Percentiles rank a stretch among this genome's conserved stretches.
These are phyloP conservation scores for Dryas iulia DNA, from an alignment of 1,140 invertebrate genomes.

Conservation along the genomic window DNA sequence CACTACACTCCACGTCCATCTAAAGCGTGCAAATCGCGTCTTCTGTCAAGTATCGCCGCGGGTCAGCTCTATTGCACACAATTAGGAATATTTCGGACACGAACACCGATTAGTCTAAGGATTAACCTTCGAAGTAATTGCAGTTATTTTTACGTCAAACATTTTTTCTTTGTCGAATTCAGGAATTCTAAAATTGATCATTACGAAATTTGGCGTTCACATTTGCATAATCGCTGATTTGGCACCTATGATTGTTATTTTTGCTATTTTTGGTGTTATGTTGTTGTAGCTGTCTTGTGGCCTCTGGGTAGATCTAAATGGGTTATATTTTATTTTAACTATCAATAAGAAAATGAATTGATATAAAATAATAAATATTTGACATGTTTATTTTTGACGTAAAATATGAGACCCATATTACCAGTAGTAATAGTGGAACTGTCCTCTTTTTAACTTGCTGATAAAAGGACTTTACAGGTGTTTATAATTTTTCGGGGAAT, in stretches of 20 bases:
- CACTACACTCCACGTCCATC: constrained; percentile 37
- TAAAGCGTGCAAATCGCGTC: constrained; percentile 53
- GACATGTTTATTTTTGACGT: too few species aligned
- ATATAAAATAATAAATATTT: too few species aligned
- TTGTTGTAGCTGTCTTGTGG: too few species aligned
- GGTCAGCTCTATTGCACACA: constrained; percentile 51
- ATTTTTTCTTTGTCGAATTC: constrained; percentile 26
- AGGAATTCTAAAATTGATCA: constrained; percentile 24
- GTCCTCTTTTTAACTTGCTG: too few species aligned
- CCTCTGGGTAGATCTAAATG: too few species aligned
- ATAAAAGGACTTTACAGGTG: too few species aligned
- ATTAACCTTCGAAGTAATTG: constrained; percentile 45
- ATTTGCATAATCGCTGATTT: constrained; percentile 28
- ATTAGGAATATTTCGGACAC: constrained; percentile 55
- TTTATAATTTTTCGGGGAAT: too few species aligned
- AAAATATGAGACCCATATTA: too few species aligned
- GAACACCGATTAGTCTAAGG: constrained; percentile 41
- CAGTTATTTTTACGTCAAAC: constrained; percentile 46
- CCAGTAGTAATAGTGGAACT: too few species aligned
- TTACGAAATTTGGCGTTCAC: constrained; percentile 16
- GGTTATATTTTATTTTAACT: too few species aligned
- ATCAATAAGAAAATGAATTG: too few species aligned
- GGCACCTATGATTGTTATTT: constrained; percentile 21
- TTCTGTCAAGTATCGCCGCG: constrained; percentile 52
- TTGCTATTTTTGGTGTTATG: too few species aligned